Conservation (phyloP, 2,888 invertebrate genomes). For the Cephus runcator region DNA sequence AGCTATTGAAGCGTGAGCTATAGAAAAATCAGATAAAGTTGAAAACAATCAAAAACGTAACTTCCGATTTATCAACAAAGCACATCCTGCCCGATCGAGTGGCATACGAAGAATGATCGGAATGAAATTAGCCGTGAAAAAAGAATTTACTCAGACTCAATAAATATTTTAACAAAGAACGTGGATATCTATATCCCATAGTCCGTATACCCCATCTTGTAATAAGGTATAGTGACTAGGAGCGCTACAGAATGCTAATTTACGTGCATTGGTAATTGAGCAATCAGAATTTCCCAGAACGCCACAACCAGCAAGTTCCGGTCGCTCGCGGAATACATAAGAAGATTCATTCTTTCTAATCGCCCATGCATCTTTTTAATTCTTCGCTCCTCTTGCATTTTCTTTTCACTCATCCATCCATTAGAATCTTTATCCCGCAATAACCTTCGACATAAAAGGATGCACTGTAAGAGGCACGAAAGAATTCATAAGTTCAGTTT, state of each 20-base stretch:
- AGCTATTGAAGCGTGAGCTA: neutral
- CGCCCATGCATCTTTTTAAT: neutral
- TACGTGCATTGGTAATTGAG: slow-evolving; percentile 27
- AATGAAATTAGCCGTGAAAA: neutral
- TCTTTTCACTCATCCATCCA: neutral
- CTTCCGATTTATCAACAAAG: neutral
- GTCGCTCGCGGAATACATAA: neutral
- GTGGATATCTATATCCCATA: neutral
- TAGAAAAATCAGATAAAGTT: neutral
- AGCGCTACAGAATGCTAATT: neutral
- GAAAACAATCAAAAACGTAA: neutral
- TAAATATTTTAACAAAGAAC: neutral
- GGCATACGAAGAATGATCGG: neutral
- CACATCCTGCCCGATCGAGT: neutral
- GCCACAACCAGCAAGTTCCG: neutral
- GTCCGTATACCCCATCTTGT: neutral
- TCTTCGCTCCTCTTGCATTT: neutral
- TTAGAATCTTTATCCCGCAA: neutral
- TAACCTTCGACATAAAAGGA: neutral
- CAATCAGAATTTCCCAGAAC: slow-evolving; percentile 30
- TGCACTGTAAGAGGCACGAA: neutral
- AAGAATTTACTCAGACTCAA: neutral
- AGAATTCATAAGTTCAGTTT: neutral
- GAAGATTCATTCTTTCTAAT: neutral
- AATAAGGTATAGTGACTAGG: neutral